phyloP scores from a whole-genome alignment of 2,797 vertebrate genomes.

The Channa striata region DNA sequence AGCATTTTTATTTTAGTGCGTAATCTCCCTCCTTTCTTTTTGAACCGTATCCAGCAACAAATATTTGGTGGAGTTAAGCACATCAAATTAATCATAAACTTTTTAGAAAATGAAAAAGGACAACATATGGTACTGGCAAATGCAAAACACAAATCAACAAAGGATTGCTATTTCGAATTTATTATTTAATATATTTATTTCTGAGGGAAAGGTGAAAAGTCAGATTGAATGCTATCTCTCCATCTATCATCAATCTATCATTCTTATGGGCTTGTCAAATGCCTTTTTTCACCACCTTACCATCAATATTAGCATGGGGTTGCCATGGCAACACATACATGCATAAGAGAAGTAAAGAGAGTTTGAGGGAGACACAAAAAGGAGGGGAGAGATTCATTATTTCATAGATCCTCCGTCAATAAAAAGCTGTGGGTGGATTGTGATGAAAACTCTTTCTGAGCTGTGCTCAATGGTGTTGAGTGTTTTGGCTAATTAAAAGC shows the following conservation, averaged over 20 bases:
- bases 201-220: conserved; percentile 5
- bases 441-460: conserved; percentile 44
- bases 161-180: neutral
- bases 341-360: conserved; percentile 30
- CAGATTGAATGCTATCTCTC: conserved; percentile 1
- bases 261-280: conserved; percentile 23
- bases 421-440: conserved; percentile 49
- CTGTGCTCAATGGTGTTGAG: conserved; percentile 30
- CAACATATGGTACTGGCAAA: neutral
- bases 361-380: conserved; percentile 11
- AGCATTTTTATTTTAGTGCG: too few species aligned
- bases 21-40: too few species aligned
- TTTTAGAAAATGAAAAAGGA: neutral
- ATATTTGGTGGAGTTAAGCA: neutral
- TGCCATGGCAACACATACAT: conserved; percentile 74
- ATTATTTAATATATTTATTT: neutral
- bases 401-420: conserved; percentile 58
- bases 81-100: neutral
- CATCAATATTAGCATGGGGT: conserved; percentile 60
- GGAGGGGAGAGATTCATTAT: conserved; percentile 38
- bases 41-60: neutral
- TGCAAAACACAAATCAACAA: neutral
- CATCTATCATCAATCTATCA: conserved; percentile 3
- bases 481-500: conserved; percentile 58
- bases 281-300: conserved; percentile 35